Evolutionary conservation across 2,113 vertebrate species (phyloP).

Genomic region (Oryzias javanicus): DNA sequence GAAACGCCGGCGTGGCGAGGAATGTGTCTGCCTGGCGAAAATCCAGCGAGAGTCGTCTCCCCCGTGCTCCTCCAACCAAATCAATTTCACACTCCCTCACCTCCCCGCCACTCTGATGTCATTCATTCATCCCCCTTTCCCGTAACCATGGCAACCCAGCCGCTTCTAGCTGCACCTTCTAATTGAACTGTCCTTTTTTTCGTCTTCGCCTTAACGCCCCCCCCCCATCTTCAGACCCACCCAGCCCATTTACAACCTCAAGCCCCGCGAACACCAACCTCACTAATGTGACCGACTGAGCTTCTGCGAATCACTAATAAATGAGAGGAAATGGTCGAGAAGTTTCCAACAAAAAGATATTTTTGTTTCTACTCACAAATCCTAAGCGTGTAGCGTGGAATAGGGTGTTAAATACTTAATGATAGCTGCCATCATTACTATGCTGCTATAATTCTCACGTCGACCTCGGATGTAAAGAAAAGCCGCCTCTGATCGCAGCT

Average conservation of each 20-base stretch:
- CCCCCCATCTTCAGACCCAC: slow-evolving; percentile 56
- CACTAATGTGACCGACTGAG: slow-evolving; percentile 4
- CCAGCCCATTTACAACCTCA: slow-evolving; percentile 52
- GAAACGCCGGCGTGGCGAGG: slow-evolving; percentile 62
- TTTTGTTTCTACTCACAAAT: neutral
- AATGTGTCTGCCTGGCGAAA: slow-evolving; percentile 75
- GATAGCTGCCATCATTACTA: slow-evolving; percentile 48
- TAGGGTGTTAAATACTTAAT: slow-evolving; percentile 73
- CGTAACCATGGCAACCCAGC: slow-evolving; percentile 88
- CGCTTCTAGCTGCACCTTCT: slow-evolving; percentile 77
- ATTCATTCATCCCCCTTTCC: slow-evolving; percentile 91
- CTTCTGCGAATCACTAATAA: neutral
- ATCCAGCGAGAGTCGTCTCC: slow-evolving; percentile 56
- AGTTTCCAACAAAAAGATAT: too few relatives aligned
- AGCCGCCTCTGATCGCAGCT: slow-evolving; percentile 20
- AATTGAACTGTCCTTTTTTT: slow-evolving; percentile 58
- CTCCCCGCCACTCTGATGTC: slow-evolving; percentile 85
- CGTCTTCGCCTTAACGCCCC: slow-evolving; percentile 22
- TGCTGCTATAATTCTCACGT: slow-evolving; percentile 35
- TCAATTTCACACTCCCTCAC: slow-evolving; percentile 95
- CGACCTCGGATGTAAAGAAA: slow-evolving; percentile 62
- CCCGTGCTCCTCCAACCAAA: slow-evolving; percentile 82
- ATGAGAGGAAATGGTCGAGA: too few relatives aligned
- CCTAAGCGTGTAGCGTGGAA: slow-evolving; percentile 7
- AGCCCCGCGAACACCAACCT: slow-evolving; percentile 25